Evolutionary conservation across 2,888 invertebrate species (phyloP).

Genomic region (Bellardia pandia): DNA sequence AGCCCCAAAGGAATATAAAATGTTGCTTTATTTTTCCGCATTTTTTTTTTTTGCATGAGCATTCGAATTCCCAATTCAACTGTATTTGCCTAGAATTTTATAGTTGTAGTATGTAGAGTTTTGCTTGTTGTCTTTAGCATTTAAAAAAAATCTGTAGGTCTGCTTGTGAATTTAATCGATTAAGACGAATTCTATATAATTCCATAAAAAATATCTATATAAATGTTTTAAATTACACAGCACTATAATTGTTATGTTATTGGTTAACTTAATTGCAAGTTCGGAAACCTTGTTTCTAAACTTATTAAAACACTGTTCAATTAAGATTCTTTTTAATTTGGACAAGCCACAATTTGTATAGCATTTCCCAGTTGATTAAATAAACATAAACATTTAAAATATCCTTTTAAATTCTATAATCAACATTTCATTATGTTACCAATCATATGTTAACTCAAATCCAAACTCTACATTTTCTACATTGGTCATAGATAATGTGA

Average conservation of each 20-base stretch:
- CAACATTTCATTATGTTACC: neutral
- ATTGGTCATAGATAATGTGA: neutral
- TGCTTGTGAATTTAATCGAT: neutral
- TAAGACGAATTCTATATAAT: neutral
- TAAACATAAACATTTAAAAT: neutral
- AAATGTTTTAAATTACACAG: no score
- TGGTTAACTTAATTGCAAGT: no score
- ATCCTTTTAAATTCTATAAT: neutral
- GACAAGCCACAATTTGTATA: neutral
- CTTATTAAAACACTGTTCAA: neutral
- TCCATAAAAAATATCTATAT: no score
- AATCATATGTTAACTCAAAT: neutral
- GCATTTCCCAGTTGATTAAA: no score
- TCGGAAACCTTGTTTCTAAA: neutral
- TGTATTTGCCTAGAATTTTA: conserved; percentile 29
- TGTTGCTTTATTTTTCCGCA: conserved; percentile 6
- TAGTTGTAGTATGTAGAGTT: conserved; percentile 15
- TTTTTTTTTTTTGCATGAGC: neutral
- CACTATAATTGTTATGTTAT: no score
- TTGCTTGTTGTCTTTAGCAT: neutral
- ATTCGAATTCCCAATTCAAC: neutral
- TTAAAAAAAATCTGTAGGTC: neutral
- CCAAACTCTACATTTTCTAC: neutral
- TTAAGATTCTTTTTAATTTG: neutral
- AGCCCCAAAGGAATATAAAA: conserved; percentile 42